Evolutionary conservation across 2,888 invertebrate genomes (phyloP).

Genomic region (Philereme transversata): DNA sequence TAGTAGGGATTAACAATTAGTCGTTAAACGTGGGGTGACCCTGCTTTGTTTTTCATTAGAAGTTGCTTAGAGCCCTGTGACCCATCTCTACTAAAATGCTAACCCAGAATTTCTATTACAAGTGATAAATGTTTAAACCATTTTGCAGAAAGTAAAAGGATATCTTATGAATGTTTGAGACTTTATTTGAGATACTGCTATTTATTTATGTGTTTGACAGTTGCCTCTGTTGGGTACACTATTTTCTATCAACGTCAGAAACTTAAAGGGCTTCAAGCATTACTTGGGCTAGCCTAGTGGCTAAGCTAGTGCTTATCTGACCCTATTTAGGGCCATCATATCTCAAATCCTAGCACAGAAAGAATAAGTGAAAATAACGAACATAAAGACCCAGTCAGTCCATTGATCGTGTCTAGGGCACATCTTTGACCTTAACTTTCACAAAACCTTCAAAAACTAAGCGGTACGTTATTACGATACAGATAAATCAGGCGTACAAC

Average conservation of each 20-base stretch:
- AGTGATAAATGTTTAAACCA: conserved; percentile 12
- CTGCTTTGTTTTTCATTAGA: conserved; percentile 52
- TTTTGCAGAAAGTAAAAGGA: neutral
- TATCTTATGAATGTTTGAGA: too few relatives aligned
- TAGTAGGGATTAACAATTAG: conserved; percentile 41
- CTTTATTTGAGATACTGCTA: too few relatives aligned
- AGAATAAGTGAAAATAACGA: too few relatives aligned
- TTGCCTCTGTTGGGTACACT: too few relatives aligned
- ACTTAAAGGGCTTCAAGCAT: too few relatives aligned
- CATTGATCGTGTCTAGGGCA: neutral
- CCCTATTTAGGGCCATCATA: too few relatives aligned
- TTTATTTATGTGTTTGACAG: too few relatives aligned
- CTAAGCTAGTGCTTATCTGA: too few relatives aligned
- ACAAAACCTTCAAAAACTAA: neutral
- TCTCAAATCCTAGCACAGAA: too few relatives aligned
- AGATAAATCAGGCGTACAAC: conserved; percentile 65
- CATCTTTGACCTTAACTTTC: neutral
- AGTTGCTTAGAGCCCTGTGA: conserved; percentile 32
- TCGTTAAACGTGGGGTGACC: conserved; percentile 36
- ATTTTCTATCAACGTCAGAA: too few relatives aligned
- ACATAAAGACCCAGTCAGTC: too few relatives aligned
- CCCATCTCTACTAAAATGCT: conserved; percentile 23
- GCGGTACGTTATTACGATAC: conserved; percentile 21
- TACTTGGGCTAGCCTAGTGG: too few relatives aligned
- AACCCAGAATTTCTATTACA: conserved; percentile 28